Percentiles rank a stretch among this genome's conserved stretches.
phyloP scores from a whole-genome alignment of 2,797 vertebrate species.

The Coracias cyanogaster region DNA sequence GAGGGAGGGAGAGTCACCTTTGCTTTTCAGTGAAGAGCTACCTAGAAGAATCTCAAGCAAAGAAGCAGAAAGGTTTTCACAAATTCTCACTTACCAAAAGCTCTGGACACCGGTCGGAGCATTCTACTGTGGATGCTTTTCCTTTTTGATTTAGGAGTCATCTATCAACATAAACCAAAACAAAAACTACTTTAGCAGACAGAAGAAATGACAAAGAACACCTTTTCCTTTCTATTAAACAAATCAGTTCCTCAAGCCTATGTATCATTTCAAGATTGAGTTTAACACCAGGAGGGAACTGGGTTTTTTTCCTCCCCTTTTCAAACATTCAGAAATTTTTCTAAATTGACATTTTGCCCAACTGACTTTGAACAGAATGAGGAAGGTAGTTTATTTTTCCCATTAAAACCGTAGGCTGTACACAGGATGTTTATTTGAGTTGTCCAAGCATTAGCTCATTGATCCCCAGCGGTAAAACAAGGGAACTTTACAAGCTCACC shows the following conservation, averaged over 20 bases:
- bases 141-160: conserved; percentile 98
- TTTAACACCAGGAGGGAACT: neutral
- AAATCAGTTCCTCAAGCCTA: neutral
- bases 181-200: neutral
- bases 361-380: neutral
- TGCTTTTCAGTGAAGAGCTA: neutral
- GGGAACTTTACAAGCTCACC: neutral
- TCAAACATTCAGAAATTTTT: neutral
- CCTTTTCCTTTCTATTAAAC: neutral
- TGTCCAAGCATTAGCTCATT: neutral
- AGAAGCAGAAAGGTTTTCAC: neutral
- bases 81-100: conserved; percentile 87
- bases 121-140: conserved; percentile 99
- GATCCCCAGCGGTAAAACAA: neutral
- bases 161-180: conserved; percentile 80
- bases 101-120: conserved; percentile 96
- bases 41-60: neutral
- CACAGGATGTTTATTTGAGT: neutral
- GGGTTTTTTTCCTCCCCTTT: neutral
- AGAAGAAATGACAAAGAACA: neutral
- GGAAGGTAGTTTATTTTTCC: neutral
- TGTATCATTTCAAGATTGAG: neutral
- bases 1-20: neutral
- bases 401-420: neutral
- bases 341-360: neutral